phyloP scores from a whole-genome alignment of 2,888 invertebrate genomes.

The Rhabditoides inermis region DNA sequence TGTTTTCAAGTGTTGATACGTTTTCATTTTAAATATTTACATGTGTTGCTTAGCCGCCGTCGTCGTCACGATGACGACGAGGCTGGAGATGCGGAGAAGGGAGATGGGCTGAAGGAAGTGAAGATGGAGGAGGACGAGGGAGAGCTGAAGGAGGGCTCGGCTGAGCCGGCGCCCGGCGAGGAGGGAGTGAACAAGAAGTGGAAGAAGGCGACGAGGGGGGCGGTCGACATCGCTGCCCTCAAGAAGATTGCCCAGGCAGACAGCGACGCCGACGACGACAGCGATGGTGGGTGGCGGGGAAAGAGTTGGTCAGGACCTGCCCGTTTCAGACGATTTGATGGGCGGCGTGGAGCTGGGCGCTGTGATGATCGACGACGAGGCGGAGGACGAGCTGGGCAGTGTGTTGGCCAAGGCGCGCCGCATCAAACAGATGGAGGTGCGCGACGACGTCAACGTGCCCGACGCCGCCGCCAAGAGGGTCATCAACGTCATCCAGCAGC shows the following conservation, averaged over 20 bases:
- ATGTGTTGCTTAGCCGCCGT: slow-evolving; percentile 3
- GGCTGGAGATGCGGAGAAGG: slow-evolving; percentile 10
- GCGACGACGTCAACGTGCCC: slow-evolving; percentile 15
- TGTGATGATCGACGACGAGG: slow-evolving; percentile 49
- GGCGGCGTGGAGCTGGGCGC: slow-evolving; percentile 34
- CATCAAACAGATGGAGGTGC: slow-evolving; percentile 18
- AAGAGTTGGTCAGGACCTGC: not conserved
- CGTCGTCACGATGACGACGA: slow-evolving; percentile 12
- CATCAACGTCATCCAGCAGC: no score
- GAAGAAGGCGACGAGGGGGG: slow-evolving; percentile 11
- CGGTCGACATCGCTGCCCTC: slow-evolving; percentile 26
- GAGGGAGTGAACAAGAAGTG: slow-evolving; percentile 20
- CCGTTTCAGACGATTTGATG: slow-evolving; percentile 23
- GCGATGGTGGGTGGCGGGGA: slow-evolving; percentile 14
- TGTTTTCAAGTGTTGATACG: not conserved
- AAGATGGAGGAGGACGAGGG: slow-evolving; percentile 7
- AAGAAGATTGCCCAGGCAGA: slow-evolving; percentile 12
- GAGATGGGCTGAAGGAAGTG: slow-evolving; percentile 5
- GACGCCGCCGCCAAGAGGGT: slow-evolving; percentile 5
- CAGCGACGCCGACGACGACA: slow-evolving; percentile 20
- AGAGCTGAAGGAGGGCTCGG: slow-evolving; percentile 10
- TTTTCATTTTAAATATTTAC: not conserved
- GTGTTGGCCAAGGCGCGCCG: slow-evolving; percentile 36
- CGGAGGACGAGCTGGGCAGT: slow-evolving; percentile 42
- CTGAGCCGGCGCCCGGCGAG: slow-evolving; percentile 11